phyloP scores from a whole-genome alignment of 2,888 invertebrate species.

The Dinocampus coccinellae region DNA sequence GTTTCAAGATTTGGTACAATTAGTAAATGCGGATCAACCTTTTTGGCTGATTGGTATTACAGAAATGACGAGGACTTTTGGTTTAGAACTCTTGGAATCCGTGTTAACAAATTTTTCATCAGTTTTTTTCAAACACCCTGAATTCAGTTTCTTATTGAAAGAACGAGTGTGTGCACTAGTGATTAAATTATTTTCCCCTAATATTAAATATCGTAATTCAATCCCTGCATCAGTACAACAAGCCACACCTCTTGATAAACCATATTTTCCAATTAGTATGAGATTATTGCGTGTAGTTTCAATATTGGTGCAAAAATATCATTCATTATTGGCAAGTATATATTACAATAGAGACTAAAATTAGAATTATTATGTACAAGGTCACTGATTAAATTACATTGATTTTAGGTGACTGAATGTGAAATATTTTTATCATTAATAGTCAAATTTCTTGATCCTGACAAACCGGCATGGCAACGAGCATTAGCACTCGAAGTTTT shows the following conservation, averaged over 20 bases:
- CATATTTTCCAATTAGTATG: conserved; percentile 97
- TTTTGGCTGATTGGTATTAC: conserved; percentile 96
- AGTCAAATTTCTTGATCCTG: conserved; percentile 96
- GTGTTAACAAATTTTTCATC: conserved; percentile 88
- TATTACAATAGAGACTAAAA: neutral
- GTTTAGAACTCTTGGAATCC: conserved; percentile 93
- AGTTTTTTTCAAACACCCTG: conserved; percentile 91
- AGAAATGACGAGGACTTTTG: conserved; percentile 97
- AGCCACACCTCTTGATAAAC: conserved; percentile 83
- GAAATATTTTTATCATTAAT: conserved; percentile 98
- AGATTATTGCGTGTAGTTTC: conserved; percentile 92
- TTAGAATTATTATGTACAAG: neutral
- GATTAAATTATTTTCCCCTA: conserved; percentile 98
- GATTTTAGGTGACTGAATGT: conserved; percentile 90
- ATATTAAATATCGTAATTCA: conserved; percentile 89
- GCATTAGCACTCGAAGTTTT: conserved; percentile 95
- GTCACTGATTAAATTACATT: conserved; percentile 40
- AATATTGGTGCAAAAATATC: conserved; percentile 93
- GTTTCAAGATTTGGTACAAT: conserved; percentile 95
- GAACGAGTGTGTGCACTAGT: conserved; percentile 98
- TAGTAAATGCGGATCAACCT: conserved; percentile 96
- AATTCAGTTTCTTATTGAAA: conserved; percentile 94
- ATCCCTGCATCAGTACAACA: conserved; percentile 75
- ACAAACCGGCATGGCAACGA: conserved; percentile 97
- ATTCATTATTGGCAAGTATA: conserved; percentile 82